Conservation (phyloP, 2,888 invertebrate genomes). For the Panzeria rudis region DNA sequence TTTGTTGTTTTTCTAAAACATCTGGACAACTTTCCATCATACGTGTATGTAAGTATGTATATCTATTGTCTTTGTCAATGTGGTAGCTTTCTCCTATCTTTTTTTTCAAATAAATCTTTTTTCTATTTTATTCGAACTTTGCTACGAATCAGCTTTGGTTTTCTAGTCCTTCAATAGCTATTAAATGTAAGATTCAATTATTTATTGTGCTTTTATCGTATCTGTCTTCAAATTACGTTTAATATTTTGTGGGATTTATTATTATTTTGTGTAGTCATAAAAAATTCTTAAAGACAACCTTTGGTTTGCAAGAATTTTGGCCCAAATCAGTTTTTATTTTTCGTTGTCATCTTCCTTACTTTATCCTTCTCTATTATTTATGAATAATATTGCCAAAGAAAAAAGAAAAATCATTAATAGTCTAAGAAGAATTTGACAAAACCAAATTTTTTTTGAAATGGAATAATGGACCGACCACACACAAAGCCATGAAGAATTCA, state of each 20-base stretch:
- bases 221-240: not conserved
- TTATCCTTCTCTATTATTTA: constrained; percentile 1
- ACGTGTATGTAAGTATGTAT: not conserved
- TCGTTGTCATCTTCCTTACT: not conserved
- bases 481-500: not conserved
- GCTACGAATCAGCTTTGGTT: constrained; percentile 31
- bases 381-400: constrained; percentile 24
- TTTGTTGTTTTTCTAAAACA: constrained; percentile 44
- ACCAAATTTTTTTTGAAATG: not conserved
- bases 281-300: not conserved
- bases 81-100: not conserved
- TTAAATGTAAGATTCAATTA: constrained; percentile 41
- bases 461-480: not conserved
- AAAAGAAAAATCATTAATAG: not conserved
- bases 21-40: constrained; percentile 65
- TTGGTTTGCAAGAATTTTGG: not conserved
- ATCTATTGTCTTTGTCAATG: constrained; percentile 9
- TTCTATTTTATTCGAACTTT: constrained; percentile 8
- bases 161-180: constrained; percentile 15
- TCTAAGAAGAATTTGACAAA: not conserved
- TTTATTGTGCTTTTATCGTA: constrained; percentile 20
- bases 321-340: constrained; percentile 12
- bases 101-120: constrained; percentile 42
- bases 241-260: constrained; percentile 13
- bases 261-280: not conserved